phyloP scores from a whole-genome alignment of 2,797 vertebrate genomes.

The Galago senegalensis region DNA sequence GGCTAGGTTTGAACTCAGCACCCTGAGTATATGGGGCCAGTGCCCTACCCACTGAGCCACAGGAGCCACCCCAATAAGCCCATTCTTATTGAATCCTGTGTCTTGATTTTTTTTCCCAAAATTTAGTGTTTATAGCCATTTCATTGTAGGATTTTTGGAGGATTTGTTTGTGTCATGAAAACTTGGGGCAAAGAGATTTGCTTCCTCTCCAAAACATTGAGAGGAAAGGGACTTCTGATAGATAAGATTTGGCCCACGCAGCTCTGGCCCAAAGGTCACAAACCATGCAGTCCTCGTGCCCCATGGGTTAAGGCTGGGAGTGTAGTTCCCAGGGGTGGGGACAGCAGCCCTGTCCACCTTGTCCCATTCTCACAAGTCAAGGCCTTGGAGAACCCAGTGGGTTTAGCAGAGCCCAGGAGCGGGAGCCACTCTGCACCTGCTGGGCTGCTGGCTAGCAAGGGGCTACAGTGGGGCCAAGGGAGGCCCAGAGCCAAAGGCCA shows the following conservation, averaged over 20 bases:
- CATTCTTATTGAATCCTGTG: neutral
- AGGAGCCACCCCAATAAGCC: neutral
- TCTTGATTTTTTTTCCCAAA: conserved; percentile 50
- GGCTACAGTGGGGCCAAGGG: neutral
- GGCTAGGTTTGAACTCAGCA: no score
- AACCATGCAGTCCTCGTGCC: neutral
- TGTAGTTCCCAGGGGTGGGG: neutral
- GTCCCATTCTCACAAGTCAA: neutral
- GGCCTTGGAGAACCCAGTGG: neutral
- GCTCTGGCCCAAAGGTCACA: neutral
- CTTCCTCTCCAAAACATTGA: conserved; percentile 40
- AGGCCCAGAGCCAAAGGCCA: neutral
- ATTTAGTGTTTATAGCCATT: conserved; percentile 6
- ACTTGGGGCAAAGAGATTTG: conserved; percentile 41
- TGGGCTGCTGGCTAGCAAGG: neutral
- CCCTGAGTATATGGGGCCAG: no score
- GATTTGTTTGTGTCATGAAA: conserved; percentile 62
- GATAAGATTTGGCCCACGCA: neutral
- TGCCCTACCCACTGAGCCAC: no score
- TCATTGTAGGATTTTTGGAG: neutral
- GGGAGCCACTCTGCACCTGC: neutral
- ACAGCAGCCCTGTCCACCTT: neutral
- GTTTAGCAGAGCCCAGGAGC: neutral
- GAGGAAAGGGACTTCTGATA: neutral
- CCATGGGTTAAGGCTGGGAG: neutral